Base-by-base conservation (phyloP, 64 coral and sea anemone genomes). In the Montipora foliosa region DNA sequence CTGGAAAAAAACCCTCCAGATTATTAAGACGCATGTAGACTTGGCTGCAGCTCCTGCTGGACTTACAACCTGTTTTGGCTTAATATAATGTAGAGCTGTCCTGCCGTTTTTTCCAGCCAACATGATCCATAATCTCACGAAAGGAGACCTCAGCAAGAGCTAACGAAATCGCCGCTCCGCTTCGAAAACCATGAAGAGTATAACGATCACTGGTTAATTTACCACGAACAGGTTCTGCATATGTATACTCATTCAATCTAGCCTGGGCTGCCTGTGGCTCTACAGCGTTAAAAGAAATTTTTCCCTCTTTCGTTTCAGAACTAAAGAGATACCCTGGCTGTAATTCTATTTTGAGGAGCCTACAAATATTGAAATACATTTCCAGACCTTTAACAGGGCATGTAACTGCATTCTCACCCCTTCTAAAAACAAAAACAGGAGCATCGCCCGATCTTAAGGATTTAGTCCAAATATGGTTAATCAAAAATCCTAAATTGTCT, bases 121-220 rank as follows among this genome's bases (percentile, higher is more conserved):
- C 62, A 76, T 22, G 22, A 22, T 22, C 22, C 22, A 22, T 22
- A 22, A 22, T 22, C 22, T 22, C 22, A 22, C 0, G 22, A 22
- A 22, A 22, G 22, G 22, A 22, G 22, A 22, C 22, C 22, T 0
- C 22, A 22, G 22, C 22, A 22, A 22, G 22, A 22, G 22, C 22
- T 22, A 22, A 22, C 22, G 22, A 22, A 22, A 22, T 22, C 22
- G 90, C 90, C 2, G 80, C 66, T 8, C 90, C 55, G 61, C 70
- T 85, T 66, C 79, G n/a, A 92, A 92, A 92, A 57, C 80, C 59
- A 85, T 92, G 80, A 15, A 77, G 37, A 2, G 90, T 83, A 53
- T 73, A 69, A 22, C 22, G 0, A 22, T 22, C 22, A 22, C 22
- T 0, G 22, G 22, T 22, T 22, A 22, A 22, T 22, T 22, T 22